Evolutionary conservation across 2,888 invertebrate genomes (phyloP).

Genomic region (Ditylenchus weischeri): DNA sequence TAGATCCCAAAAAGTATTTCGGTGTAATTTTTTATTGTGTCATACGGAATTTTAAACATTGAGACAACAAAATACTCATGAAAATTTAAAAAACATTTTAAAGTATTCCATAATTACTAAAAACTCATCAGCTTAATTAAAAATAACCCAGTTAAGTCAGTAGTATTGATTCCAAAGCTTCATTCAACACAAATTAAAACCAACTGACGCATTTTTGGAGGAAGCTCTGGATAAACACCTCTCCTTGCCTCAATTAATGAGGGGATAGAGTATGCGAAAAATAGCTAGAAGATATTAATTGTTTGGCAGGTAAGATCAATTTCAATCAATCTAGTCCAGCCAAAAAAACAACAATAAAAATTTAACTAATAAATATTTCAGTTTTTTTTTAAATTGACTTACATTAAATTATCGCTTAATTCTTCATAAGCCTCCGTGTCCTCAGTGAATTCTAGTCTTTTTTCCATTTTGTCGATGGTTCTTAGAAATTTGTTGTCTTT

Average conservation of each 20-base stretch:
- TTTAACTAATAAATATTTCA: background rate
- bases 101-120: too few relatives aligned
- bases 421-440: constrained; percentile 1
- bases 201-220: constrained; percentile 6
- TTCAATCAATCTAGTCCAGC: background rate
- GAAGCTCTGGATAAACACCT: constrained; percentile 4
- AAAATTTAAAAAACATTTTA: too few relatives aligned
- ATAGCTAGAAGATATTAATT: constrained; percentile 4
- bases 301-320: constrained; percentile 3
- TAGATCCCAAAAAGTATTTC: too few relatives aligned
- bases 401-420: background rate
- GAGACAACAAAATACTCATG: too few relatives aligned
- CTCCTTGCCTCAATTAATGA: background rate
- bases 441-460: background rate
- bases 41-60: too few relatives aligned
- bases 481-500: background rate
- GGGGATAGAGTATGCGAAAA: background rate
- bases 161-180: constrained; percentile 1
- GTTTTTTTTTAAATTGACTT: background rate
- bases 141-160: background rate
- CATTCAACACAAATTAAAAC: constrained; percentile 5
- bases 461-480: background rate
- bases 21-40: too few relatives aligned
- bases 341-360: background rate
- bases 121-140: too few relatives aligned